These are phyloP conservation scores for Anas platyrhynchos DNA, from an alignment of 2,113 vertebrate genomes.

Conservation along the genomic window DNA sequence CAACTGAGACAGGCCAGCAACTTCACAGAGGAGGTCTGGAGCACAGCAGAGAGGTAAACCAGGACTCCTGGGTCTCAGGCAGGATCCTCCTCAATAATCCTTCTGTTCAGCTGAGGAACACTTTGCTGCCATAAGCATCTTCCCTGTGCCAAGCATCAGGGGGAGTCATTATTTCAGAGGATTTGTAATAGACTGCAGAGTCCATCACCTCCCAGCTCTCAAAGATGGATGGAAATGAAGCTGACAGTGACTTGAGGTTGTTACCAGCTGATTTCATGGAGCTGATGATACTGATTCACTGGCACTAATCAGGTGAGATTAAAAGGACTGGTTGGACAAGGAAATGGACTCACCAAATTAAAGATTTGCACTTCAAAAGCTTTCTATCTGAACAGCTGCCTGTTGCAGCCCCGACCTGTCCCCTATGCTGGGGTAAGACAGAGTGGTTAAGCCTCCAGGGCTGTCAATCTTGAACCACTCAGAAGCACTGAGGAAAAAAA, in stretches of 20 bases:
- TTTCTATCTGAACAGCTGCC: background rate
- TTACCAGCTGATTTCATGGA: background rate
- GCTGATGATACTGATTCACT: background rate
- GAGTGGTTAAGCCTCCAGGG: background rate
- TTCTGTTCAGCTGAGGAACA: background rate
- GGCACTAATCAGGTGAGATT: background rate
- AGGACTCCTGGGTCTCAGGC: background rate
- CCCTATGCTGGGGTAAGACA: background rate
- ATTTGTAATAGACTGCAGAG: background rate
- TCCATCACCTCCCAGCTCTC: background rate
- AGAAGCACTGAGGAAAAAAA: background rate
- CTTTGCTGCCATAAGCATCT: background rate
- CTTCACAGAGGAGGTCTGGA: background rate
- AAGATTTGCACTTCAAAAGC: background rate
- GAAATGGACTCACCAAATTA: background rate
- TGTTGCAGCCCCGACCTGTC: background rate
- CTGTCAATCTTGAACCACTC: background rate
- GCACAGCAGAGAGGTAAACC: background rate
- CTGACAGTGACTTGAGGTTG: background rate
- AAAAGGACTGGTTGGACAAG: background rate
- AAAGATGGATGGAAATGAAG: background rate
- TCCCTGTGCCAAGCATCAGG: background rate
- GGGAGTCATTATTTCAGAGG: background rate
- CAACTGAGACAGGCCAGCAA: background rate
- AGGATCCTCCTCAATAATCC: background rate